phyloP scores from a whole-genome alignment of 2,888 invertebrate genomes.

The Platypus cylindrus region DNA sequence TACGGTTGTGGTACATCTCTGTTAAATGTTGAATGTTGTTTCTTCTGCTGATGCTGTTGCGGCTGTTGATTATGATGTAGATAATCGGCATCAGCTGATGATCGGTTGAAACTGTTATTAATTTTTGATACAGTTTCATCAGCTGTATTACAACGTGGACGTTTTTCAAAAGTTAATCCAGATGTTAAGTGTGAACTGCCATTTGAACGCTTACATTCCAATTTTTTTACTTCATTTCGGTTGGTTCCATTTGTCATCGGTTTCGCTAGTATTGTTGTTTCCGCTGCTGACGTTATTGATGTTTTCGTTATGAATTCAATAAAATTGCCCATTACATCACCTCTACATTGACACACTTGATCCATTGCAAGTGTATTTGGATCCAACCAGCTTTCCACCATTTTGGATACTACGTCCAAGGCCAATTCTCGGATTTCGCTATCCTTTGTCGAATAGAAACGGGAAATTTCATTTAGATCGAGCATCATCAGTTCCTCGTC shows the following conservation, averaged over 20 bases:
- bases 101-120: background rate
- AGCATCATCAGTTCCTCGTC: slow-evolving; percentile 13
- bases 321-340: slow-evolving; percentile 4
- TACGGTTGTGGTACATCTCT: slow-evolving; percentile 39
- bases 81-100: too few species aligned
- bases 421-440: slow-evolving; percentile 13
- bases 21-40: too few species aligned
- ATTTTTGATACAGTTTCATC: slow-evolving; percentile 12
- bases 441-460: slow-evolving; percentile 6
- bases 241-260: too few species aligned
- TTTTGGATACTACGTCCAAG: slow-evolving; percentile 12
- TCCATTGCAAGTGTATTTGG: slow-evolving; percentile 9
- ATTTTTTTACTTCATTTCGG: slow-evolving; percentile 1
- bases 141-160: slow-evolving; percentile 13
- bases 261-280: background rate
- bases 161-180: slow-evolving; percentile 6
- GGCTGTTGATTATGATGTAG: too few species aligned
- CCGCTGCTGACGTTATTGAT: background rate
- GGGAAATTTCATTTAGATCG: slow-evolving; percentile 11
- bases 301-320: background rate
- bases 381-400: slow-evolving; percentile 14
- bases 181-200: slow-evolving; percentile 3
- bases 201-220: slow-evolving; percentile 7
- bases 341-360: slow-evolving; percentile 7
- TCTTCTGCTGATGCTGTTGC: too few species aligned